Conservation (phyloP, 1,140 invertebrate species). For the Dinoponera quadriceps region DNA sequence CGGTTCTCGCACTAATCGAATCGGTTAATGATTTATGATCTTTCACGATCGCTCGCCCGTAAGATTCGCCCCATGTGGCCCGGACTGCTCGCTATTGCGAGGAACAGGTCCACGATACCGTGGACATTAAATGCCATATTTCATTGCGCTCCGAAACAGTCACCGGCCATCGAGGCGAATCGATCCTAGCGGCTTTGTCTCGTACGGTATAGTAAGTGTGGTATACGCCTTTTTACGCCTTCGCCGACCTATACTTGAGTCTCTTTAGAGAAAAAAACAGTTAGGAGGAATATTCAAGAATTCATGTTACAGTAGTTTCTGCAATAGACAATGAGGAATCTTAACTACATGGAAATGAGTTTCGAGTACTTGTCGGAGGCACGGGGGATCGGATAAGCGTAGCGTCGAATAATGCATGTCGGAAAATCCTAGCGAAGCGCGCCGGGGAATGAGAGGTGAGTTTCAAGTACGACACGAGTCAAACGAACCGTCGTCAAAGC, state of each 20-base stretch:
- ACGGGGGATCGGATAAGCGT: not conserved
- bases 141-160: slow-evolving; percentile 69
- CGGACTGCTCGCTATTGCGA: slow-evolving; percentile 24
- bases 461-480: not conserved
- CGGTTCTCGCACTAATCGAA: slow-evolving; percentile 27
- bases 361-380: not conserved
- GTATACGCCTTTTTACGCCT: not conserved
- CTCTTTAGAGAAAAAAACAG: not conserved
- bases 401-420: not conserved
- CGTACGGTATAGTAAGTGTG: not conserved
- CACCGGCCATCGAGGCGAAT: slow-evolving; percentile 15
- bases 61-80: slow-evolving; percentile 1
- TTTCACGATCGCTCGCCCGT: slow-evolving; percentile 18
- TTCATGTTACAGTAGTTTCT: no score
- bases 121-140: slow-evolving; percentile 71
- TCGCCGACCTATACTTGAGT: no score
- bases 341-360: not conserved
- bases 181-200: slow-evolving; percentile 24
- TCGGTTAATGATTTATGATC: slow-evolving; percentile 47
- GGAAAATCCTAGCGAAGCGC: not conserved
- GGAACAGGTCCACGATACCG: slow-evolving; percentile 31
- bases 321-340: not conserved
- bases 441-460: not conserved
- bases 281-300: not conserved
- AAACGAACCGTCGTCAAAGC: not conserved